phyloP scores from a whole-genome alignment of 2,888 invertebrate species.

The Mechanitis mazaeus region DNA sequence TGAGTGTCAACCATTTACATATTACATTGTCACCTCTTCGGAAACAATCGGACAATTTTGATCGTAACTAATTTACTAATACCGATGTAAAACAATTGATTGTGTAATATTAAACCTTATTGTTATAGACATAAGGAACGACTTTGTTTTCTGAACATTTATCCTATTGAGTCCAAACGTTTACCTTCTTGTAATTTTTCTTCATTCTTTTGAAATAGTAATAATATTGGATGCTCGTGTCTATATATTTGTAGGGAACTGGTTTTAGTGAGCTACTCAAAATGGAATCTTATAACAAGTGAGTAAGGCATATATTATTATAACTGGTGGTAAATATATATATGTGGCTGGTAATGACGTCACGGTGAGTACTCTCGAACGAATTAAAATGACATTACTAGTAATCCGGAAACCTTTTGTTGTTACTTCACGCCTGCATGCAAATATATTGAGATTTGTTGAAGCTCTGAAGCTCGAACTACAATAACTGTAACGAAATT shows the following conservation, averaged over 20 bases:
- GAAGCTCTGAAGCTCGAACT: background rate
- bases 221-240: slow-evolving; percentile 38
- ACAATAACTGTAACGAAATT: background rate
- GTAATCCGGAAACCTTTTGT: slow-evolving; percentile 56
- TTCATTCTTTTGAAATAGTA: slow-evolving; percentile 47
- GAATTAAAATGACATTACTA: slow-evolving; percentile 74
- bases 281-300: slow-evolving; percentile 19
- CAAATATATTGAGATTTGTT: slow-evolving; percentile 27
- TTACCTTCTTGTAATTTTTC: slow-evolving; percentile 30
- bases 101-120: slow-evolving; percentile 12
- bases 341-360: slow-evolving; percentile 61
- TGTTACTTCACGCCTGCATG: slow-evolving; percentile 55
- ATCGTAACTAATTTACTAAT: slow-evolving; percentile 31
- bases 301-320: slow-evolving; percentile 7
- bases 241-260: slow-evolving; percentile 26
- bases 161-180: slow-evolving; percentile 10
- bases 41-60: slow-evolving; percentile 65
- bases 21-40: slow-evolving; percentile 71
- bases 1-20: slow-evolving; percentile 53
- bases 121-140: background rate
- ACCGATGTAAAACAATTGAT: slow-evolving; percentile 1
- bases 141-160: background rate
- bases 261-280: background rate
- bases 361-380: slow-evolving; percentile 56
- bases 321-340: slow-evolving; percentile 2